Evolutionary conservation across 35 echinoderm and acorn worm genomes (phyloP).

Genomic region (Stichopus chloronotus): DNA sequence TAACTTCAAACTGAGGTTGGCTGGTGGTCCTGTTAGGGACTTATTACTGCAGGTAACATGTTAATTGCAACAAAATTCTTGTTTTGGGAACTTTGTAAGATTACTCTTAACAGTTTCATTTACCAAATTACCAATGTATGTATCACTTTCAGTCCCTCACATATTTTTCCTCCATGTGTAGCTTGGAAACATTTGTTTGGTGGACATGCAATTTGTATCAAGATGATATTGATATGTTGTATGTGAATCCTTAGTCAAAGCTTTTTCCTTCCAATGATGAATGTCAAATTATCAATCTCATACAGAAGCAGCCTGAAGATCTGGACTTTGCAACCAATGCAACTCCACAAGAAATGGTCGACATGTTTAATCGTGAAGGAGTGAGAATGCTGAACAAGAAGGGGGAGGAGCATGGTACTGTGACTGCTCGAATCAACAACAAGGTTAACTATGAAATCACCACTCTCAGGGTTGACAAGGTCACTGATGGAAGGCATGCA

Average conservation of each 20-base stretch:
- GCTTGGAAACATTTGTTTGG: no score
- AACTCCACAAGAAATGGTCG: conserved; percentile 87
- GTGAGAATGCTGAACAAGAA: conserved; percentile 97
- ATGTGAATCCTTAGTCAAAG: no score
- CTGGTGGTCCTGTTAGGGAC: conserved; percentile 93
- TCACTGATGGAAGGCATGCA: conserved; percentile 94
- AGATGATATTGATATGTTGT: no score
- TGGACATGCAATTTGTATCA: no score
- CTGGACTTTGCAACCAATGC: conserved; percentile 98
- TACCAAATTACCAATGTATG: not conserved
- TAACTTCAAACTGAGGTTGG: conserved; percentile 86
- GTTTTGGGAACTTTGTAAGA: not conserved
- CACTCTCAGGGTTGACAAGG: conserved; percentile 80
- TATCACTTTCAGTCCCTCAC: not conserved
- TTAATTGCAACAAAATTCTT: not conserved
- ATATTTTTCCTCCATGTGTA: not conserved
- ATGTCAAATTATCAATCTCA: not conserved
- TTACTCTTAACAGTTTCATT: not conserved
- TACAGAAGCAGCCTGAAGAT: conserved; percentile 91
- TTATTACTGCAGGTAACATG: conserved; percentile 74
- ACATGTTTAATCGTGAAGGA: conserved; percentile 86
- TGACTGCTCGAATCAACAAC: conserved; percentile 88
- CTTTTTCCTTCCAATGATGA: no score
- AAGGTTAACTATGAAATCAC: conserved; percentile 95
- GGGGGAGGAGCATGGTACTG: conserved; percentile 96